Evolutionary conservation across 2,888 invertebrate genomes (phyloP).

Genomic region (Syrista parreyssii): DNA sequence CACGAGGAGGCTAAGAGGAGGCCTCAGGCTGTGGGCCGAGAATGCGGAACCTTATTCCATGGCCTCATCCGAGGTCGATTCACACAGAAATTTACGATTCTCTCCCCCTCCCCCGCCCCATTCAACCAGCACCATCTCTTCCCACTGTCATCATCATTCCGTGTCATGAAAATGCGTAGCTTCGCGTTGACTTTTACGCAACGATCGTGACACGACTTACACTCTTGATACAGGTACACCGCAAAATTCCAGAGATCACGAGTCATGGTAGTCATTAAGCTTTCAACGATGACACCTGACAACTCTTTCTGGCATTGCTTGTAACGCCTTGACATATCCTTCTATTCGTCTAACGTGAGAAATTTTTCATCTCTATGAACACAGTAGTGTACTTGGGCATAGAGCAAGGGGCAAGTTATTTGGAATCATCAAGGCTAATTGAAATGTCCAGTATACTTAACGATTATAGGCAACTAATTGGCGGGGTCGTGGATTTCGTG

Average conservation of each 20-base stretch:
- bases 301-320: background rate
- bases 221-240: background rate
- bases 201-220: background rate
- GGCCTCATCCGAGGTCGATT: constrained; percentile 34
- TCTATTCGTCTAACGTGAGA: background rate
- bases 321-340: background rate
- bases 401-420: background rate
- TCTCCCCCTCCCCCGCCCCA: background rate
- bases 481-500: background rate
- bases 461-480: background rate
- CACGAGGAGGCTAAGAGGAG: constrained; percentile 15
- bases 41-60: constrained; percentile 60
- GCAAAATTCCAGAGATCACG: background rate
- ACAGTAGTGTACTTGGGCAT: background rate
- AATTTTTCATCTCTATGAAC: background rate
- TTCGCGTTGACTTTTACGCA: background rate
- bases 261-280: background rate
- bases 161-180: background rate
- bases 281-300: background rate
- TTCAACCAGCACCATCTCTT: constrained; percentile 15
- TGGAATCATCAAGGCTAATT: background rate
- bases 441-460: background rate
- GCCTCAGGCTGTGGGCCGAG: constrained; percentile 64
- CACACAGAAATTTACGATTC: constrained; percentile 44
- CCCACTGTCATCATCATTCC: constrained; percentile 17